Percentiles rank a stretch among this genome's conserved stretches.
phyloP scores from a whole-genome alignment of 2,797 vertebrate species.

The Lophius americanus region DNA sequence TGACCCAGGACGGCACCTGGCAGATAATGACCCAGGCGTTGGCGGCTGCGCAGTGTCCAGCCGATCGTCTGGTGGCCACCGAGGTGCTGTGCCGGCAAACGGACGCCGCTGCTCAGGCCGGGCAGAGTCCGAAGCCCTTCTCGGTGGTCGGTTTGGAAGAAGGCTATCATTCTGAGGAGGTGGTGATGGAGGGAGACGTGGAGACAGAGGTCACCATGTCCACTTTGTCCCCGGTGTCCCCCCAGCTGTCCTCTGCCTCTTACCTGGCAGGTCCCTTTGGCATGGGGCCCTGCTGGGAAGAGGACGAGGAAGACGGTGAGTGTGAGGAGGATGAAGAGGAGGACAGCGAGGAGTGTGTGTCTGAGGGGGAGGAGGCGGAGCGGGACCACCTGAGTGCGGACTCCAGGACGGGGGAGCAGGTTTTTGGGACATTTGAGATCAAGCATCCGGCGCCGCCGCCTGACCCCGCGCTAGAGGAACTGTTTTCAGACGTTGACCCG shows the following conservation, averaged over 20 bases:
- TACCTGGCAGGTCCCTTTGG: constrained; percentile 77
- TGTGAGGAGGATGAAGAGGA: constrained; percentile 80
- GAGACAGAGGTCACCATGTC: constrained; percentile 74
- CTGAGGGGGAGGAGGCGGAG: constrained; percentile 79
- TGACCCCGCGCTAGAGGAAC: constrained; percentile 88
- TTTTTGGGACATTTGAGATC: constrained; percentile 92
- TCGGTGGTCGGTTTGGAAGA: constrained; percentile 68
- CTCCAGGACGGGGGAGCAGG: constrained; percentile 89
- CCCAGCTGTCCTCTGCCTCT: constrained; percentile 66
- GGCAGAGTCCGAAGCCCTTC: constrained; percentile 76
- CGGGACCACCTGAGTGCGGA: constrained; percentile 78
- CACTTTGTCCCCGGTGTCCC: constrained; percentile 64
- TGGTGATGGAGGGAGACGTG: constrained; percentile 75
- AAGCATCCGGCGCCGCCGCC: constrained; percentile 82
- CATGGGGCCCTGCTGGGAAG: constrained; percentile 84
- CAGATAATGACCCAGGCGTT: constrained; percentile 85
- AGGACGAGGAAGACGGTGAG: constrained; percentile 75
- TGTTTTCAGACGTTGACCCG: constrained; percentile 94
- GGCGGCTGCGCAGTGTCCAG: constrained; percentile 79
- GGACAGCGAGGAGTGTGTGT: constrained; percentile 81
- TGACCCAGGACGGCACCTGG: constrained; percentile 96
- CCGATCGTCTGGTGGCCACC: constrained; percentile 89
- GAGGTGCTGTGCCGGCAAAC: constrained; percentile 89
- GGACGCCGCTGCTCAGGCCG: constrained; percentile 73
- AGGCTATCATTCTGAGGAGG: constrained; percentile 76